phyloP scores from a whole-genome alignment of 2,113 vertebrate species.

The Cariama cristata region DNA sequence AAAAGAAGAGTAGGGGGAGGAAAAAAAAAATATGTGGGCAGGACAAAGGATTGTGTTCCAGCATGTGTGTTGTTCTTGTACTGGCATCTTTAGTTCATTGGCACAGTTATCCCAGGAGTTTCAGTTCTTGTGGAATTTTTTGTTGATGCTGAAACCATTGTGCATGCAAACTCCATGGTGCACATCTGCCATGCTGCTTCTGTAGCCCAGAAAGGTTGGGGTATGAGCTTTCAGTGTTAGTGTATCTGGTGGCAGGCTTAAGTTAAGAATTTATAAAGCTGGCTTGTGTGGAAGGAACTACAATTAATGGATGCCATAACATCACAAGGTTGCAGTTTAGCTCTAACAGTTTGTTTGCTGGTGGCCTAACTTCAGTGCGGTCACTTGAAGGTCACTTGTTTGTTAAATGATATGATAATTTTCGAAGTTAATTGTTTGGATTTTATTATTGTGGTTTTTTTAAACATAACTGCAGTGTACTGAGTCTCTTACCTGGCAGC shows the following conservation, averaged over 20 bases:
- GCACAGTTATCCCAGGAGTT: background rate
- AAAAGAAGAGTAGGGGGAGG: accelerated
- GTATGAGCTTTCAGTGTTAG: accelerated
- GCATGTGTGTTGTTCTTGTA: background rate
- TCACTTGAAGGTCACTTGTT: background rate
- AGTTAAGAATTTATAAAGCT: background rate
- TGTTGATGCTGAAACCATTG: background rate
- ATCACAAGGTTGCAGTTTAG: background rate
- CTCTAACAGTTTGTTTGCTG: background rate
- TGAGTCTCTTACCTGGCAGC: background rate
- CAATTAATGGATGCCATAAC: background rate
- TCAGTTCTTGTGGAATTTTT: background rate
- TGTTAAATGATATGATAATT: background rate
- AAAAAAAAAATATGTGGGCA: background rate
- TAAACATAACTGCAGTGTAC: background rate
- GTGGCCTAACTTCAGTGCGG: background rate
- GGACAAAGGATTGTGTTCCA: background rate
- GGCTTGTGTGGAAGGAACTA: background rate
- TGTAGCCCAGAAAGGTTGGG: background rate
- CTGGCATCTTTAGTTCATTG: background rate
- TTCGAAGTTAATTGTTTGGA: background rate
- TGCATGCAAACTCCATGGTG: background rate
- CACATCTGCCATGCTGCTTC: background rate
- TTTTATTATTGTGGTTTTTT: background rate
- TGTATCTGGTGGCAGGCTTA: background rate